Evolutionary conservation across 2,113 vertebrate species (phyloP).

Genomic region (Salvelinus namaycush): DNA sequence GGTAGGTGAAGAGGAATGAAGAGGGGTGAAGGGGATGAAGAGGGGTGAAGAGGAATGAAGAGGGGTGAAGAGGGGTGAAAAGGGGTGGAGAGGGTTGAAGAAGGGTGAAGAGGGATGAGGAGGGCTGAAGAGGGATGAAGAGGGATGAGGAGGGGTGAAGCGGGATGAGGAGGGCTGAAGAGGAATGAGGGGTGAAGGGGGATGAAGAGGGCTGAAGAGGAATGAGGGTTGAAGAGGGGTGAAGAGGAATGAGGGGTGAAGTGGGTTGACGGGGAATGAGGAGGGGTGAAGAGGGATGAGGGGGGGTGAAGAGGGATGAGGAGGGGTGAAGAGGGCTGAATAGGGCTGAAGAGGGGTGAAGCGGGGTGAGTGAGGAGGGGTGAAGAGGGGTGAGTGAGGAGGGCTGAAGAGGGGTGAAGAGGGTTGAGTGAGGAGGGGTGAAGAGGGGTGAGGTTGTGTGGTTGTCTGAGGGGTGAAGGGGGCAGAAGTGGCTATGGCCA

Average conservation of each 20-base stretch:
- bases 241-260: too few relatives aligned
- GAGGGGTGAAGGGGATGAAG: too few relatives aligned
- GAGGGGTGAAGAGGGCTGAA: neutral
- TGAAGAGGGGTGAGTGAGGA: neutral
- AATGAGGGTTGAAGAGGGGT: fast-evolving
- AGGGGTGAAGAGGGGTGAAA: too few relatives aligned
- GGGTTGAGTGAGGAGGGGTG: neutral
- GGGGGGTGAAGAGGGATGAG: neutral
- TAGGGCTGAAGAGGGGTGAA: too few relatives aligned
- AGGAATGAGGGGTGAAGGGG: too few relatives aligned
- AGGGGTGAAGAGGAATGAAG: too few relatives aligned
- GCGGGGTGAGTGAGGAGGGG: too few relatives aligned
- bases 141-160: too few relatives aligned
- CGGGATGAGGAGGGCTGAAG: too few relatives aligned
- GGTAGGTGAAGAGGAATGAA: neutral
- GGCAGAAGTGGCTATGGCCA: neutral
- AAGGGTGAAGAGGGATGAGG: fast-evolving
- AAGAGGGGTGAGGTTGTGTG: neutral
- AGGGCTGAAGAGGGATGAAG: too few relatives aligned
- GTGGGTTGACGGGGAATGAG: neutral
- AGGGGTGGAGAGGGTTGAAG: too few relatives aligned
- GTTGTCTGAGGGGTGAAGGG: neutral
- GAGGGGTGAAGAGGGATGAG: neutral
- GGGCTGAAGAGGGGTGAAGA: neutral
- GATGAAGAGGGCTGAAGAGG: too few relatives aligned